A percentile compares a stretch with the other conserved stretches of the same genome.
Conservation (phyloP, 2,888 invertebrate species). For the Prosopocoilus inquinatus region DNA sequence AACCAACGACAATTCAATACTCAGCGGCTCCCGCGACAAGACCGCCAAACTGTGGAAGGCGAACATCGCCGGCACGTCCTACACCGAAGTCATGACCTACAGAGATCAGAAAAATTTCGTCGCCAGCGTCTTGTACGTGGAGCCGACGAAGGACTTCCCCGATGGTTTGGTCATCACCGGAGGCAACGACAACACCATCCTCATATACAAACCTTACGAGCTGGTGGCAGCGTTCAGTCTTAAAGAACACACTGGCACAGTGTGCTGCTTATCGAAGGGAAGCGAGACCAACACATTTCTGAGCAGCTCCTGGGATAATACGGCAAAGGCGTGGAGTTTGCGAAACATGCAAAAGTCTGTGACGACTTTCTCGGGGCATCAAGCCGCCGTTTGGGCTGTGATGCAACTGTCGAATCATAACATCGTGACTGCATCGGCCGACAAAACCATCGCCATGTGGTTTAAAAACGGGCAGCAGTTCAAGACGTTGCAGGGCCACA, state of each 20-base stretch:
- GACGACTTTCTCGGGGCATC: conserved; percentile 66
- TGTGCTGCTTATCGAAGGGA: conserved; percentile 54
- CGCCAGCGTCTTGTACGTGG: conserved; percentile 74
- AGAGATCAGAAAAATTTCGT: conserved; percentile 86
- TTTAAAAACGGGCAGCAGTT: conserved; percentile 65
- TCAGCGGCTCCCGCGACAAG: conserved; percentile 87
- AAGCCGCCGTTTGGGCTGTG: conserved; percentile 85
- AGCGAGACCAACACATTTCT: conserved; percentile 58
- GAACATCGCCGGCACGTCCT: conserved; percentile 60
- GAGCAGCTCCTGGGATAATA: conserved; percentile 92
- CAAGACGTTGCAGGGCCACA: conserved; percentile 72
- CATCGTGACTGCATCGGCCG: conserved; percentile 87
- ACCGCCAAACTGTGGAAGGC: conserved; percentile 85
- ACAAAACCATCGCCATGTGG: conserved; percentile 88
- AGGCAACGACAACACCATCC: conserved; percentile 82
- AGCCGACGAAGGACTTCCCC: conserved; percentile 67
- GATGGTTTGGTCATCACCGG: conserved; percentile 83
- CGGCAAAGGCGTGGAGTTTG: conserved; percentile 80
- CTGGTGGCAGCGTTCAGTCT: conserved; percentile 66
- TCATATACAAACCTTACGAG: conserved; percentile 73
- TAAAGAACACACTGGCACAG: conserved; percentile 74
- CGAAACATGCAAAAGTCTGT: conserved; percentile 52
- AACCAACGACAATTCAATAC: conserved; percentile 66
- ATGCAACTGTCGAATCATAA: conserved; percentile 57
- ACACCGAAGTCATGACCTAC: conserved; percentile 65